These are phyloP conservation scores for Mellilla xanthometata DNA, from an alignment of 2,888 invertebrate genomes.

Conservation along the genomic window DNA sequence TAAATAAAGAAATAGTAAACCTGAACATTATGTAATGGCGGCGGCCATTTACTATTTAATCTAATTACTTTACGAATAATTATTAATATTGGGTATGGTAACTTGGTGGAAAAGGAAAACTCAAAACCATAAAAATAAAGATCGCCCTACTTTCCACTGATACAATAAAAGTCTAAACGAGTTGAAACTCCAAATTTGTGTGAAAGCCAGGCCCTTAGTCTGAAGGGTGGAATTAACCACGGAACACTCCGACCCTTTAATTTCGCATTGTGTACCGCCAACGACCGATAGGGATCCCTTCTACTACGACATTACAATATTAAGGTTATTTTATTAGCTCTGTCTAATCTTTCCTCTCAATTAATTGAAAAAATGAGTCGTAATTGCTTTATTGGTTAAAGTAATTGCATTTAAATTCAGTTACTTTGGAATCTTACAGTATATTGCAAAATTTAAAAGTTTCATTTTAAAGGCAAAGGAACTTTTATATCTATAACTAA, in stretches of 20 bases:
- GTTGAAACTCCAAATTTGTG: slow-evolving; percentile 26
- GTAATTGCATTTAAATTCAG: not conserved
- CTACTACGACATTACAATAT: slow-evolving; percentile 32
- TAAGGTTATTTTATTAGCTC: slow-evolving; percentile 32
- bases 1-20: too few species aligned
- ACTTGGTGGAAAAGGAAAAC: too few species aligned
- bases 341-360: slow-evolving; percentile 28
- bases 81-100: too few species aligned
- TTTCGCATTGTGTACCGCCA: slow-evolving; percentile 33
- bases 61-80: too few species aligned
- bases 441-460: too few species aligned
- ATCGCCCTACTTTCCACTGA: not conserved
- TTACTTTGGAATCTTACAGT: too few species aligned
- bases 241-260: slow-evolving; percentile 33
- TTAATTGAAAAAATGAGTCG: slow-evolving; percentile 22
- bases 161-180: slow-evolving; percentile 28
- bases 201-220: slow-evolving; percentile 28
- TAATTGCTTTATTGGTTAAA: not conserved
- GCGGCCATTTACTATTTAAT: too few species aligned
- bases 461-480: too few species aligned
- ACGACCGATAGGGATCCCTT: slow-evolving; percentile 31
- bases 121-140: too few species aligned
- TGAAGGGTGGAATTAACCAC: slow-evolving; percentile 34
- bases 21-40: too few species aligned
- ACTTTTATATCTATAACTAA: too few species aligned